Percentiles rank a stretch among this genome's conserved stretches.
Evolutionary conservation across 2,113 vertebrate genomes (phyloP).

Genomic region (Nanorana parkeri): DNA sequence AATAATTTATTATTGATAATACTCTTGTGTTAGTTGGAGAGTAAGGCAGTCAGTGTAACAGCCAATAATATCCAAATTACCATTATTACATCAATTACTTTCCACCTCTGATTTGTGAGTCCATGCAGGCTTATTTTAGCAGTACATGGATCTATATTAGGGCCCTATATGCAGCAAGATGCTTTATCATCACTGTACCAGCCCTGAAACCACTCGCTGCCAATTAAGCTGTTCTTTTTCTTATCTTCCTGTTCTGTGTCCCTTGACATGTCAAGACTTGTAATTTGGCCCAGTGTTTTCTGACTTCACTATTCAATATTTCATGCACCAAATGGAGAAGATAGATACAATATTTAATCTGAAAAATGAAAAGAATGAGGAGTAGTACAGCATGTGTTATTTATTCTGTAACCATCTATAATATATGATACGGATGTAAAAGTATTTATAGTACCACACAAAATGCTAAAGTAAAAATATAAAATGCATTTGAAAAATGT

Average conservation of each 20-base stretch:
- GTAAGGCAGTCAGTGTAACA: neutral
- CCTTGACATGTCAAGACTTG: slow-evolving; percentile 28
- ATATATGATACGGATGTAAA: slow-evolving; percentile 28
- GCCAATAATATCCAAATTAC: neutral
- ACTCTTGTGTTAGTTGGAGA: neutral
- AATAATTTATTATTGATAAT: too few species aligned
- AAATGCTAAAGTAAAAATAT: too few species aligned
- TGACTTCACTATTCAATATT: slow-evolving; percentile 32
- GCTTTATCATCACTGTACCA: slow-evolving; percentile 7
- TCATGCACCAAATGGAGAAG: slow-evolving; percentile 39
- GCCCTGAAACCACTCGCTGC: neutral
- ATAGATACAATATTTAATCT: slow-evolving; percentile 30
- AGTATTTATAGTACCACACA: slow-evolving; percentile 20
- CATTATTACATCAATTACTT: neutral
- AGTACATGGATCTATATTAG: neutral
- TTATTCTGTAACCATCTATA: slow-evolving; percentile 27
- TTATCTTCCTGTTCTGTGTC: slow-evolving; percentile 16
- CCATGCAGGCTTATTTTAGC: neutral
- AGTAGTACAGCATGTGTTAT: neutral
- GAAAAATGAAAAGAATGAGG: slow-evolving; percentile 6
- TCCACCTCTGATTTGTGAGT: neutral
- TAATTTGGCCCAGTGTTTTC: slow-evolving; percentile 27
- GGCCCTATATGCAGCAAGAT: neutral
- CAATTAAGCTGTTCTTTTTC: slow-evolving; percentile 17
- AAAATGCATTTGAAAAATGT: too few species aligned